Conservation (phyloP, 2,113 vertebrate species). For the Hepsetus odoe region DNA sequence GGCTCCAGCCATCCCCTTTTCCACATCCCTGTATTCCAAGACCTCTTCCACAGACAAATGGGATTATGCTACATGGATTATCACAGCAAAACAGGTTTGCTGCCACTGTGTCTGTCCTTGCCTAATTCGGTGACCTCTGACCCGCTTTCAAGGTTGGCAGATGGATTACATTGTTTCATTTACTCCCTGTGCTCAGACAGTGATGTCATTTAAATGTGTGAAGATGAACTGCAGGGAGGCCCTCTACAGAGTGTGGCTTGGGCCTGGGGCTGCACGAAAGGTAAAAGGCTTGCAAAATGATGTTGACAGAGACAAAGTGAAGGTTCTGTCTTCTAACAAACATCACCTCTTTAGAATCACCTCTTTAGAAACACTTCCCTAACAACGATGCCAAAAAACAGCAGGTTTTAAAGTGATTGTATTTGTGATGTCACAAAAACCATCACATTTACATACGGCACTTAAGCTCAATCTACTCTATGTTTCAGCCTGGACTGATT, state of each 20-base stretch:
- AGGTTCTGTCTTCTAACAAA: too few relatives aligned
- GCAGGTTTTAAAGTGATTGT: too few relatives aligned
- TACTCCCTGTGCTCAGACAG: neutral
- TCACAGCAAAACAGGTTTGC: neutral
- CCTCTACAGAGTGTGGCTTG: neutral
- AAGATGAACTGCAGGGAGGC: conserved; percentile 1
- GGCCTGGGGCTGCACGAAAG: neutral
- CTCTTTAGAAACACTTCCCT: too few relatives aligned
- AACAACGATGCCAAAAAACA: too few relatives aligned
- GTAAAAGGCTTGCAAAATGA: neutral
- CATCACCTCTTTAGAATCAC: too few relatives aligned
- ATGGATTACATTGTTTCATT: neutral
- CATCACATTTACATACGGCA: too few relatives aligned
- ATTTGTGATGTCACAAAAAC: too few relatives aligned
- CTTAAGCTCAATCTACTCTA: too few relatives aligned
- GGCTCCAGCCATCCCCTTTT: neutral
- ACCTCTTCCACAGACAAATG: conserved; percentile 1
- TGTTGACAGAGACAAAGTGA: neutral
- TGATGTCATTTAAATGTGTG: conserved; percentile 5
- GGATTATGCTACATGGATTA: conserved; percentile 17
- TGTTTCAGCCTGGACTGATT: too few relatives aligned
- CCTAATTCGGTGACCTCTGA: conserved; percentile 1
- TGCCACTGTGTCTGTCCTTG: neutral
- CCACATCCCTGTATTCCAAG: neutral
- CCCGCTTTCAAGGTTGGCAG: neutral